Evolutionary conservation across 2,797 vertebrate species (phyloP), one percentile per base, ranked within the genome.

Genomic region (Sebastes iracundus): DNA sequence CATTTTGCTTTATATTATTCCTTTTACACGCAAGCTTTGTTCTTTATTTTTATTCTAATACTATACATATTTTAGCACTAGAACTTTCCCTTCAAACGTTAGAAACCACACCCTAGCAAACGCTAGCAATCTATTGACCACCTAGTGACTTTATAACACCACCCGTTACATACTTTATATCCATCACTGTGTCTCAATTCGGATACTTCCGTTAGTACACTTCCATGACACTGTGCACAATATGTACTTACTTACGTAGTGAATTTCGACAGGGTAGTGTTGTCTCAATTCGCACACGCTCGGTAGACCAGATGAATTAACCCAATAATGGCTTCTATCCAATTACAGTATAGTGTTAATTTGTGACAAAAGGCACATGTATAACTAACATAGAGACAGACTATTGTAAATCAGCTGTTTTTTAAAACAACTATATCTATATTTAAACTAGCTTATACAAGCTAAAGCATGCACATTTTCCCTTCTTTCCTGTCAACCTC

Each of bases 401-500:
- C 46, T 8, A 9, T 42, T 65, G 7, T 69, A 35, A 56, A 58
- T 52, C 13, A 66, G 3, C 63, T 58, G n/a, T 59, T 58, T 42
- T 42, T 42, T 42, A 42, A 42, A 1, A 62, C 20, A 38, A 13
- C 12, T 38, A 35, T 30, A 35, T 76, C 20, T 64, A 35, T 28
- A 73, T 82, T 79, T 62, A 28, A 82, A 67, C 46, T 7, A 66
- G 25, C 1, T 27, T 28, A 33, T 28, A 23, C 13, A 22, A 7
- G 20, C 25, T 27, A 68, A 60, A 69, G 64, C 9, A 42, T 18
- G 3, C 30, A 6, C n/a, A 35, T 60, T 65, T 33, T 59, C 38
- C 30, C 23, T 52, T 64, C 16, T 79, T 68, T 63, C 49, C 74
- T 42, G 59, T 85, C 71, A 56, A 59, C 27, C 63, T 68, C 33